These are phyloP conservation scores for Dromius quadrimaculatus DNA, from an alignment of 2,888 invertebrate genomes.

Conservation along the genomic window DNA sequence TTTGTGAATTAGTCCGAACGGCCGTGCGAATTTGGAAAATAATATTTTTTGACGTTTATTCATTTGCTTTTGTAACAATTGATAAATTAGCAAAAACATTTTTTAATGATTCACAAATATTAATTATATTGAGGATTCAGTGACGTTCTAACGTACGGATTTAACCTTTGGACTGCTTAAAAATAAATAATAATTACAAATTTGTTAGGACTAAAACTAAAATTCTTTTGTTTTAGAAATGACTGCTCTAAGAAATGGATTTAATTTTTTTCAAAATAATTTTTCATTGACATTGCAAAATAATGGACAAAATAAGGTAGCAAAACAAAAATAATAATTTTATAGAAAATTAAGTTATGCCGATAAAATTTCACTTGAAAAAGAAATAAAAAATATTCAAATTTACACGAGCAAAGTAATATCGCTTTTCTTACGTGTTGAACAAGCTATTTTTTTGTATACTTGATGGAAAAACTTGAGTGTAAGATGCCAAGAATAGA, in stretches of 20 bases:
- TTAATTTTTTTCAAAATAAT: constrained; percentile 20
- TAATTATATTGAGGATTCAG: neutral
- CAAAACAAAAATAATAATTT: too few species aligned
- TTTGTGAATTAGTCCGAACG: too few species aligned
- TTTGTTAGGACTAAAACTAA: neutral
- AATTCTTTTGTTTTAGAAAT: constrained; percentile 7
- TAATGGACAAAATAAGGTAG: constrained; percentile 22
- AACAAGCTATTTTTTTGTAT: too few species aligned
- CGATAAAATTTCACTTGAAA: too few species aligned
- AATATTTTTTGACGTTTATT: neutral
- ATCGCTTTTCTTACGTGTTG: too few species aligned
- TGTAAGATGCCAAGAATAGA: too few species aligned
- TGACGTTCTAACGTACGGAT: neutral
- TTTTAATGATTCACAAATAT: neutral
- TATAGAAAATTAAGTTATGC: too few species aligned
- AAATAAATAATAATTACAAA: neutral
- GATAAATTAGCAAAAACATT: too few species aligned
- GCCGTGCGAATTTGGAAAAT: too few species aligned
- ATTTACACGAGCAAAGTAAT: too few species aligned
- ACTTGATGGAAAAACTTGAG: too few species aligned
- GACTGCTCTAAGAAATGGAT: constrained; percentile 19
- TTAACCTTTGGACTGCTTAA: neutral
- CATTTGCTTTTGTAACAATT: neutral
- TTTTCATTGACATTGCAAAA: neutral
- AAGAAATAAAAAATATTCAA: too few species aligned